These are phyloP conservation scores for Kryptopterus vitreolus DNA, from an alignment of 2,797 vertebrate species.

Conservation along the genomic window DNA sequence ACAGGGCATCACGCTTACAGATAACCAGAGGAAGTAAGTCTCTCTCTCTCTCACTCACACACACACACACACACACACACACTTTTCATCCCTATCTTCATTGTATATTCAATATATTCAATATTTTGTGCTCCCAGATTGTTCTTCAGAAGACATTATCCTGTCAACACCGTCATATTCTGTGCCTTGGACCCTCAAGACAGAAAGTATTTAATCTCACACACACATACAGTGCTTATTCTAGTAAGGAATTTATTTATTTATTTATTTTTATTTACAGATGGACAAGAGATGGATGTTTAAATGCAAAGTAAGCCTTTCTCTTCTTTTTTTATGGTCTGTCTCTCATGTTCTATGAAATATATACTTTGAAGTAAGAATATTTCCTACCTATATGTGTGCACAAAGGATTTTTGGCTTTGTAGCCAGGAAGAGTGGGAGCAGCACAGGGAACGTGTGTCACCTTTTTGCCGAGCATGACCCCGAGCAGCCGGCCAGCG, in stretches of 20 bases:
- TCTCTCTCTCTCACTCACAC: background rate
- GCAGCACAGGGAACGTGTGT: conserved; percentile 88
- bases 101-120: too few species aligned
- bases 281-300: conserved; percentile 83
- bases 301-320: conserved; percentile 85
- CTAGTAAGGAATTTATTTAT: background rate
- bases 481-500: conserved; percentile 93
- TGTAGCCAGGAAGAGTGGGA: conserved; percentile 90
- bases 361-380: background rate
- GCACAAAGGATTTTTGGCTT: conserved; percentile 89
- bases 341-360: too few species aligned
- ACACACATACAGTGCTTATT: background rate
- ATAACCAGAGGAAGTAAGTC: conserved; percentile 97
- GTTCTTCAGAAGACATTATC: conserved; percentile 95
- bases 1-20: conserved; percentile 94
- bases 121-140: conserved; percentile 72
- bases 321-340: background rate
- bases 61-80: conserved; percentile 7
- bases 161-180: conserved; percentile 90
- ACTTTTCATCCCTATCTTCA: too few species aligned
- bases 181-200: conserved; percentile 93
- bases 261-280: conserved; percentile 72
- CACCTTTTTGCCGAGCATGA: conserved; percentile 96
- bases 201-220: conserved; percentile 82
- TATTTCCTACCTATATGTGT: background rate